phyloP scores from a whole-genome alignment of 2,888 invertebrate species.

The Aspidapion aeneum region DNA sequence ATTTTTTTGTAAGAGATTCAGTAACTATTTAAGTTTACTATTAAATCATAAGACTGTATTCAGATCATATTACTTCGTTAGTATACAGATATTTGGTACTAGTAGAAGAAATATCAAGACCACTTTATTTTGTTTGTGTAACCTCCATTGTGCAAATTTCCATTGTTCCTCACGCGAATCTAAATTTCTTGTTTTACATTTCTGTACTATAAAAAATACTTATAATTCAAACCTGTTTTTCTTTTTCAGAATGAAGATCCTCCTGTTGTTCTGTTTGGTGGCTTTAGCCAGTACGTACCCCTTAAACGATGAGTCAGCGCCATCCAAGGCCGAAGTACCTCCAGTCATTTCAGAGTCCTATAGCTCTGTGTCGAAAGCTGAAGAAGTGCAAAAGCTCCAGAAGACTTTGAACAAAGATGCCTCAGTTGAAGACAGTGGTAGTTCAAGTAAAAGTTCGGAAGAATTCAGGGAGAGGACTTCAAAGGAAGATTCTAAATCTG shows the following conservation, averaged over 20 bases:
- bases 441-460: constrained; percentile 26
- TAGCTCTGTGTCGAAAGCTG: constrained; percentile 44
- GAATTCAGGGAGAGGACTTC: constrained; percentile 39
- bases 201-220: too few species aligned
- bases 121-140: too few species aligned
- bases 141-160: too few species aligned
- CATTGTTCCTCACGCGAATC: too few species aligned
- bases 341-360: constrained; percentile 46
- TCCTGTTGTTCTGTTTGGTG: constrained; percentile 58
- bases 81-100: too few species aligned
- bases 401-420: constrained; percentile 21
- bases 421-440: not conserved
- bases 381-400: constrained; percentile 31
- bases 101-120: too few species aligned
- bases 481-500: constrained; percentile 20
- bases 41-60: too few species aligned
- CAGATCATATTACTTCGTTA: too few species aligned
- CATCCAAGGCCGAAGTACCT: constrained; percentile 36
- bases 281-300: constrained; percentile 56
- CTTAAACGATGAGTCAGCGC: constrained; percentile 51
- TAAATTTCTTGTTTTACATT: too few species aligned
- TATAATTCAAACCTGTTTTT: too few species aligned
- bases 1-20: too few species aligned
- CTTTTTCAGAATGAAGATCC: constrained; percentile 58
- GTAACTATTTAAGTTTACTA: too few species aligned